Percentiles rank a stretch among this genome's conserved stretches.
Conservation (phyloP, 2,797 vertebrate species). For the Phoxinus dragarum region DNA sequence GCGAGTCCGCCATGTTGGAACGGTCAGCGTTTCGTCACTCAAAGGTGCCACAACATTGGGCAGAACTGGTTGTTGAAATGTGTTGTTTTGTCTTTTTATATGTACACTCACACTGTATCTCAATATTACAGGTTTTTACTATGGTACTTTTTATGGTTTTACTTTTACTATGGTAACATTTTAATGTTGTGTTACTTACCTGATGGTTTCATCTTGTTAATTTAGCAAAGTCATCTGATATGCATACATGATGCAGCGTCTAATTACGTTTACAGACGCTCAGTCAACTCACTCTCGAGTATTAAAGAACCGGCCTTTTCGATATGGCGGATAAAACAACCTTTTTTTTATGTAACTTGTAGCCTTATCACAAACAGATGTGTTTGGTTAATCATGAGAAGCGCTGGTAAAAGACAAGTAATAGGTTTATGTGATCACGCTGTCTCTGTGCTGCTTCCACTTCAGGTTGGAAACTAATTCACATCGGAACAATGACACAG, state of each 20-base stretch:
- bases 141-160: not conserved
- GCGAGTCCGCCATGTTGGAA: too few species aligned
- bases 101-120: not conserved
- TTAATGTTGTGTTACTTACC: not conserved
- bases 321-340: too few species aligned
- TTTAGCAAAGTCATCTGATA: not conserved
- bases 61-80: too few species aligned
- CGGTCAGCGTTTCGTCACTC: too few species aligned
- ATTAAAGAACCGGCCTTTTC: too few species aligned
- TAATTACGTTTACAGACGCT: too few species aligned
- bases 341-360: too few species aligned
- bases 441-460: not conserved
- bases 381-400: not conserved
- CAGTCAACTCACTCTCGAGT: too few species aligned
- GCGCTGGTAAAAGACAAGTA: conserved; percentile 1
- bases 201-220: not conserved
- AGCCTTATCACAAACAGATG: not conserved
- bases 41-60: too few species aligned
- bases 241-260: too few species aligned
- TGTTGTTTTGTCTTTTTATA: not conserved
- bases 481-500: not conserved
- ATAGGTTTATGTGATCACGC: not conserved
- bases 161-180: not conserved
- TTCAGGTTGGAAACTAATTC: not conserved
- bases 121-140: not conserved